Evolutionary conservation across 2,113 vertebrate genomes (phyloP).

Genomic region (Eudyptes chrysolophus): DNA sequence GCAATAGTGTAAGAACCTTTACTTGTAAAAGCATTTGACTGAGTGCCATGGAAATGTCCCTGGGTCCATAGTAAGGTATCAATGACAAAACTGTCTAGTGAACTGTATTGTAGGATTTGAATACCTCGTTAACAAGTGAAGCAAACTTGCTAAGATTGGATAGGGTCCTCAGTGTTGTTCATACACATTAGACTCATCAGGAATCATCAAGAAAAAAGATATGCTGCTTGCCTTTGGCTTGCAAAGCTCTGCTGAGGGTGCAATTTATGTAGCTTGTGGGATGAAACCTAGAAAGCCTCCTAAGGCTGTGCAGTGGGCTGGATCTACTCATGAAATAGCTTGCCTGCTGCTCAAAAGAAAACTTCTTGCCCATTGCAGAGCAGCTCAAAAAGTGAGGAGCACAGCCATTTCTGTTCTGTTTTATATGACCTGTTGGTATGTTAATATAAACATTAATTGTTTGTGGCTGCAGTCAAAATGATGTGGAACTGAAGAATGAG

Average conservation of each 20-base stretch:
- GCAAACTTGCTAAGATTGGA: neutral
- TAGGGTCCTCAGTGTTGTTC: neutral
- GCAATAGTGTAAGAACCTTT: neutral
- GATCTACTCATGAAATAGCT: neutral
- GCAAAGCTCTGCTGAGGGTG: fast-evolving
- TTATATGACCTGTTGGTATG: neutral
- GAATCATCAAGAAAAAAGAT: neutral
- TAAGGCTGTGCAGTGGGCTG: neutral
- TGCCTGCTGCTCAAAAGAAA: neutral
- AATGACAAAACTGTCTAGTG: neutral
- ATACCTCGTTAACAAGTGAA: neutral
- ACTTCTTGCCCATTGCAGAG: neutral
- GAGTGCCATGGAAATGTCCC: neutral
- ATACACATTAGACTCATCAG: neutral
- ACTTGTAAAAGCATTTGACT: neutral
- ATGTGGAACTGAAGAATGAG: neutral
- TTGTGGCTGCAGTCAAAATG: neutral
- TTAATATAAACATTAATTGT: neutral
- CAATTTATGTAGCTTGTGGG: neutral
- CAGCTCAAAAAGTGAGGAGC: neutral
- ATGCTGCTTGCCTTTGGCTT: neutral
- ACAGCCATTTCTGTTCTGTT: neutral
- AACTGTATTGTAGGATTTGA: neutral
- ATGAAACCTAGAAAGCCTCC: neutral
- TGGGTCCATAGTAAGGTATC: neutral